These are phyloP conservation scores for Drosophila anomelani DNA, from an alignment of 2,888 invertebrate genomes.

Conservation along the genomic window DNA sequence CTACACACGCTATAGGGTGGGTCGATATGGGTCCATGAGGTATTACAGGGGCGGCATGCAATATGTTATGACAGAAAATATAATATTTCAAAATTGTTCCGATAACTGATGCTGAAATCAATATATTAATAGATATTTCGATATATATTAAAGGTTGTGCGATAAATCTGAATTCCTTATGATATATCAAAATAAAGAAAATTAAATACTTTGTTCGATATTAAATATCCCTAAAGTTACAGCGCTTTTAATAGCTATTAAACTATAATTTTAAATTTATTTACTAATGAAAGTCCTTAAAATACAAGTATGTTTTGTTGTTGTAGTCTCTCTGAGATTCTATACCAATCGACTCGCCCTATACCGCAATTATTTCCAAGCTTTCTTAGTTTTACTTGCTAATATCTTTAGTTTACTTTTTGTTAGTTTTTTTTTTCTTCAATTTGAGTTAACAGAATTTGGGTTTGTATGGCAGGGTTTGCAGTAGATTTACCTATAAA, in stretches of 20 bases:
- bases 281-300: neutral
- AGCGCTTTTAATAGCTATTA: too few species aligned
- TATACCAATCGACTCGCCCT: constrained; percentile 26
- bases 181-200: too few species aligned
- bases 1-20: constrained; percentile 19
- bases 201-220: too few species aligned
- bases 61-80: neutral
- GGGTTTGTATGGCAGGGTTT: constrained; percentile 41
- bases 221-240: too few species aligned
- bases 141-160: neutral
- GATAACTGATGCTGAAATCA: neutral
- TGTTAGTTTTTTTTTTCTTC: neutral
- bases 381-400: neutral
- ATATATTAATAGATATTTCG: neutral
- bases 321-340: neutral
- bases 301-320: neutral
- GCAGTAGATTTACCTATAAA: neutral
- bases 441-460: constrained; percentile 41
- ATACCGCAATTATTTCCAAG: neutral
- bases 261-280: too few species aligned
- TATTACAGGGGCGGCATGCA: neutral
- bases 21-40: constrained; percentile 23
- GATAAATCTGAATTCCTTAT: too few species aligned
- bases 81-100: neutral
- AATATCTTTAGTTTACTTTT: neutral